phyloP scores from a whole-genome alignment of 2,797 vertebrate genomes.

The Myotis daubentonii region DNA sequence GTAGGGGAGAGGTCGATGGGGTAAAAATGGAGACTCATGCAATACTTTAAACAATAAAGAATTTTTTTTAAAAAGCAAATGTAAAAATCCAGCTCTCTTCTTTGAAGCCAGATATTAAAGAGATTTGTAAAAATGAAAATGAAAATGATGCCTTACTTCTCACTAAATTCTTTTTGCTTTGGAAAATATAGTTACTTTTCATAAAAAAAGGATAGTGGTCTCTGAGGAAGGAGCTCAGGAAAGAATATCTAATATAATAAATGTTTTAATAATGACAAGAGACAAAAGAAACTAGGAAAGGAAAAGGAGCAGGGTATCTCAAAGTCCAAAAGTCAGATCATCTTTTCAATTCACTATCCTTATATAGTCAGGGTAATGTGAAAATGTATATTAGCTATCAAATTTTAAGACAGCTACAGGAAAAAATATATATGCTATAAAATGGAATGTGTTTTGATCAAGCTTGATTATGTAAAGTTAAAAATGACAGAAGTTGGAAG shows the following conservation, averaged over 20 bases:
- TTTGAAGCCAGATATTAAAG: too few species aligned
- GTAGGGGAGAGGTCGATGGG: too few species aligned
- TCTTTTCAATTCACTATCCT: background rate
- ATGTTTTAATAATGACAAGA: background rate
- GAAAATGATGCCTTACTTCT: too few species aligned
- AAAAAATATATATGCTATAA: background rate
- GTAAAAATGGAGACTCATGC: too few species aligned
- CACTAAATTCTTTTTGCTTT: too few species aligned
- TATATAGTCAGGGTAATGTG: background rate
- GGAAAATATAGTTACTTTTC: too few species aligned
- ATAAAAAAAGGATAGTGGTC: background rate
- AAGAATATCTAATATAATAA: background rate
- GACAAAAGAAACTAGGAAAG: background rate
- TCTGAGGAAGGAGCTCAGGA: background rate
- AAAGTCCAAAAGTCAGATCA: background rate
- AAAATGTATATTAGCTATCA: background rate
- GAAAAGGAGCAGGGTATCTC: background rate
- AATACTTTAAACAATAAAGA: too few species aligned
- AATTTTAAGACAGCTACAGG: background rate
- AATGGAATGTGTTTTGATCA: background rate
- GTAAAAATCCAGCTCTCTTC: too few species aligned
- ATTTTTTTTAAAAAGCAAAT: too few species aligned
- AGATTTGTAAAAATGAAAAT: too few species aligned
- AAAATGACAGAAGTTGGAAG: conserved; percentile 1
- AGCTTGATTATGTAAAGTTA: background rate